Conservation (phyloP, 2,113 vertebrate genomes). For the Malurus alboscapulatus region DNA sequence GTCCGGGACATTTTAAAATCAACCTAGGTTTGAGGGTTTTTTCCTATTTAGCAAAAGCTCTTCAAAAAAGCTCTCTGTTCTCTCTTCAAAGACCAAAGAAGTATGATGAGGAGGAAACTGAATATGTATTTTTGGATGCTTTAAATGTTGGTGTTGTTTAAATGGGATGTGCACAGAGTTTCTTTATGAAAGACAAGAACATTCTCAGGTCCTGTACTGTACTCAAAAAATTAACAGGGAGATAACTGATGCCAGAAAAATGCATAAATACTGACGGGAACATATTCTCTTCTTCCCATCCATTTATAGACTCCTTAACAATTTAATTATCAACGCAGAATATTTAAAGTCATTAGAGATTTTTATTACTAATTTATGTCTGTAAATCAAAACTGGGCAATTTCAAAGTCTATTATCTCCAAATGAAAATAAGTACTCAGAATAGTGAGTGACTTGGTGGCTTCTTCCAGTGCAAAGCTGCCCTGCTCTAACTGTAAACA, state of each 20-base stretch:
- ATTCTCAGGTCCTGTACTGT: neutral
- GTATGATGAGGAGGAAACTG: neutral
- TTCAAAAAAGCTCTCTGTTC: neutral
- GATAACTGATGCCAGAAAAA: neutral
- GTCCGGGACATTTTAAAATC: neutral
- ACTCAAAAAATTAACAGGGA: neutral
- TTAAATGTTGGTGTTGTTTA: neutral
- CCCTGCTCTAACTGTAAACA: neutral
- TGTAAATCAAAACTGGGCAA: constrained; percentile 34
- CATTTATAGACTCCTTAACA: neutral
- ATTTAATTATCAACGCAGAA: constrained; percentile 14
- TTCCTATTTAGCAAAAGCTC: neutral
- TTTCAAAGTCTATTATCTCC: constrained; percentile 21
- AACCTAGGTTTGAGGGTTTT: neutral
- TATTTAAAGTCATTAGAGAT: constrained; percentile 32
- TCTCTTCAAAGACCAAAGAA: neutral
- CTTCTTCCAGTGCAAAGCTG: neutral
- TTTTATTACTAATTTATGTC: constrained; percentile 47
- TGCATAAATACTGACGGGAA: neutral
- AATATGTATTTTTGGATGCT: neutral
- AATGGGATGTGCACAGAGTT: neutral
- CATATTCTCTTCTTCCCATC: neutral
- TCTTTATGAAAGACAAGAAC: neutral
- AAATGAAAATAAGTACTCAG: neutral
- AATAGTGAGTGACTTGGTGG: neutral